These are phyloP conservation scores for Aphyosemion australe DNA, from an alignment of 2,113 vertebrate species.

Conservation along the genomic window DNA sequence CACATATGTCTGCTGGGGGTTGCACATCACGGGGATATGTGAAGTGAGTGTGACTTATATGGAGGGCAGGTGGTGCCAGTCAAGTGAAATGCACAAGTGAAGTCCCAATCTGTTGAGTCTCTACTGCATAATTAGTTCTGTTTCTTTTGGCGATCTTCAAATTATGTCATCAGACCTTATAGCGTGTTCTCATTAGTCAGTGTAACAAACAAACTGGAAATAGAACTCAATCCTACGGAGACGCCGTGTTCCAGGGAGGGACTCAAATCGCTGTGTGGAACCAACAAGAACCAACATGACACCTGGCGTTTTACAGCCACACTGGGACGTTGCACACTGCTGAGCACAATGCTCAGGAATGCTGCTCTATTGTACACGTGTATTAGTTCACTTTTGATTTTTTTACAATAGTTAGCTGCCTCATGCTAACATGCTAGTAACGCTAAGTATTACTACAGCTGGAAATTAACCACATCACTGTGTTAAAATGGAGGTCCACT, in stretches of 20 bases:
- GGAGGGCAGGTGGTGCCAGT: conserved; percentile 77
- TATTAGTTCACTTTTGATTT: conserved; percentile 30
- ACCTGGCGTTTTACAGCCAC: conserved; percentile 72
- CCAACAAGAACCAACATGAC: conserved; percentile 77
- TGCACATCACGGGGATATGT: conserved; percentile 56
- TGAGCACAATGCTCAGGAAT: conserved; percentile 56
- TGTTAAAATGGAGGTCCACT: too few relatives aligned
- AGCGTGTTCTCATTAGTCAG: conserved; percentile 76
- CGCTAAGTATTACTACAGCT: too few relatives aligned
- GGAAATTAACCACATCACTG: too few relatives aligned
- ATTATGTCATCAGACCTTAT: conserved; percentile 74
- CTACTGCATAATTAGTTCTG: conserved; percentile 66
- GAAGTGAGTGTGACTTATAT: conserved; percentile 62
- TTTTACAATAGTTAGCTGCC: background rate
- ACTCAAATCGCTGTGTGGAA: conserved; percentile 70
- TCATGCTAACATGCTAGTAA: too few relatives aligned
- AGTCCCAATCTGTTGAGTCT: conserved; percentile 73
- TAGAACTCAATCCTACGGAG: conserved; percentile 72
- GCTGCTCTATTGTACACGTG: conserved; percentile 60
- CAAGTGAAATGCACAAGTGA: conserved; percentile 80
- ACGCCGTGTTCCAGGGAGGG: conserved; percentile 63
- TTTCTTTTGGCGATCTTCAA: conserved; percentile 58
- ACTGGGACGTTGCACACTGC: conserved; percentile 70
- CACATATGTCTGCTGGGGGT: conserved; percentile 51
- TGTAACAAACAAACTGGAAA: conserved; percentile 76